phyloP scores from a whole-genome alignment of 2,113 vertebrate genomes.

The Amazona guildingii region DNA sequence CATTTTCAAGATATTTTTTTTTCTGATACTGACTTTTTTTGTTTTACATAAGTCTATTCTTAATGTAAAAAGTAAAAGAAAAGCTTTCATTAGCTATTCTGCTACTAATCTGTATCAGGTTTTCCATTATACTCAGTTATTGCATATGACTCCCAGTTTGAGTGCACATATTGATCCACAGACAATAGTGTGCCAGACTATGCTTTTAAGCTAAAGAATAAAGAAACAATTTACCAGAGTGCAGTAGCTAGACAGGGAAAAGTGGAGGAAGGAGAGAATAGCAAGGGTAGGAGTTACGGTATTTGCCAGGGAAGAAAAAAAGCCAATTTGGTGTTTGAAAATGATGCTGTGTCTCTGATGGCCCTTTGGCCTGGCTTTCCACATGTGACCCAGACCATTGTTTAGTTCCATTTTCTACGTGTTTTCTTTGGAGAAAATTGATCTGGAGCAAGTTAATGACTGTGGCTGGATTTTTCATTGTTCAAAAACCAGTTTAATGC shows the following conservation, averaged over 20 bases:
- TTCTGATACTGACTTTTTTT: not conserved
- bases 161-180: slow-evolving; percentile 24
- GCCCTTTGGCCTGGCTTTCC: not conserved
- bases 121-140: slow-evolving; percentile 4
- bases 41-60: not conserved
- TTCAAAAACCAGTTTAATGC: not conserved
- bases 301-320: not conserved
- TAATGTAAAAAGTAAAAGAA: not conserved
- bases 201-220: slow-evolving; percentile 47
- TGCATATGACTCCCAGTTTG: not conserved
- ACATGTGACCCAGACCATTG: not conserved
- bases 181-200: not conserved
- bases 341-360: not conserved
- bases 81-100: slow-evolving; percentile 13
- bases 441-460: not conserved
- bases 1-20: not conserved
- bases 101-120: not conserved
- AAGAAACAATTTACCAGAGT: slow-evolving; percentile 35
- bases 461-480: not conserved
- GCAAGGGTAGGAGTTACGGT: not conserved
- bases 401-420: not conserved
- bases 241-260: not conserved
- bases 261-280: not conserved
- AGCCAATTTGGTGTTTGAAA: not conserved
- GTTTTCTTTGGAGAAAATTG: not conserved